These are phyloP conservation scores for Oncorhynchus clarkii DNA, from an alignment of 2,113 vertebrate genomes.

Conservation along the genomic window DNA sequence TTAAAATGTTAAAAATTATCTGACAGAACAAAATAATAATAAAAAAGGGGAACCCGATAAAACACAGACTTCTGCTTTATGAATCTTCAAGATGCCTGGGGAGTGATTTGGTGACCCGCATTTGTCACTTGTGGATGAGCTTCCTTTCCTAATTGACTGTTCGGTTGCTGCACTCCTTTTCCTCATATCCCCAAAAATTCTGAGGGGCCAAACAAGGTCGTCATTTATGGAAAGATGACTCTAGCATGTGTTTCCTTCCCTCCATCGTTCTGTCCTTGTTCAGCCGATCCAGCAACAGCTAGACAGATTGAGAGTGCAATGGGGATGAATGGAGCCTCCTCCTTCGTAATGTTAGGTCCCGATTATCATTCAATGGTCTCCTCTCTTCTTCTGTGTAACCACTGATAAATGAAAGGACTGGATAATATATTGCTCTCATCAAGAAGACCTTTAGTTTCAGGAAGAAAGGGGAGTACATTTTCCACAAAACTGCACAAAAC, in stretches of 20 bases:
- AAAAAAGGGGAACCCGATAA: constrained; percentile 42
- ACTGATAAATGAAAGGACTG: not conserved
- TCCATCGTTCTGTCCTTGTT: constrained; percentile 21
- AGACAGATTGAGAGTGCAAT: constrained; percentile 26
- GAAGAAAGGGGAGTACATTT: no score
- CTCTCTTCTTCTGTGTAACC: not conserved
- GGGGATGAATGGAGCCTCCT: constrained; percentile 3
- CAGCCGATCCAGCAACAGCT: constrained; percentile 39
- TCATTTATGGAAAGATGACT: constrained; percentile 29
- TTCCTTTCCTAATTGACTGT: constrained; percentile 44
- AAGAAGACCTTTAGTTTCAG: no score
- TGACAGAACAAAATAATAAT: constrained; percentile 60
- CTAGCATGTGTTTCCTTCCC: constrained; percentile 33
- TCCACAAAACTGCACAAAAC: no score
- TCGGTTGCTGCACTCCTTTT: constrained; percentile 51
- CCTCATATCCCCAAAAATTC: constrained; percentile 35
- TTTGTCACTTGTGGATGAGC: constrained; percentile 47
- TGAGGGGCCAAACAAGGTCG: constrained; percentile 40
- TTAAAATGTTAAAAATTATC: constrained; percentile 40
- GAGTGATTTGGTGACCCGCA: constrained; percentile 26
- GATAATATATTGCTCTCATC: no score
- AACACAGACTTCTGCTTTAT: no score
- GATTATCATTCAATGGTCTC: not conserved
- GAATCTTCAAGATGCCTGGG: constrained; percentile 69
- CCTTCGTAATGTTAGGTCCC: not conserved